These are phyloP conservation scores for Caenorhabditis latens DNA, from an alignment of 1,140 invertebrate genomes.

Conservation along the genomic window DNA sequence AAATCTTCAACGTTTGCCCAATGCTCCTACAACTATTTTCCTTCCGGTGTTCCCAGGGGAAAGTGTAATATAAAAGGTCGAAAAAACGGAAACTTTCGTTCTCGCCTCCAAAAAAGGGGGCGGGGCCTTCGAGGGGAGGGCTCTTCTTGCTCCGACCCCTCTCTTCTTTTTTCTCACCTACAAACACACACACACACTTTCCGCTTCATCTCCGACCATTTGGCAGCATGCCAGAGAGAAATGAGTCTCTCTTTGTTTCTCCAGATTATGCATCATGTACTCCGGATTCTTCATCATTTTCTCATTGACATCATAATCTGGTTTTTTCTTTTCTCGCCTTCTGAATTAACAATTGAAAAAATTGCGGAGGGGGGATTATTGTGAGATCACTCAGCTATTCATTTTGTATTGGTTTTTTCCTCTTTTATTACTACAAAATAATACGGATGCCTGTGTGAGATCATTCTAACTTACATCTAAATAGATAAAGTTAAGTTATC, in stretches of 20 bases:
- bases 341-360: background rate
- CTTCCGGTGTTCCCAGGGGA: background rate
- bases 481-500: too few relatives aligned
- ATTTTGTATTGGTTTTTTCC: background rate
- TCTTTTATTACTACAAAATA: background rate
- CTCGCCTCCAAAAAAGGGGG: background rate
- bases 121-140: background rate
- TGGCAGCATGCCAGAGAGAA: slow-evolving; percentile 26
- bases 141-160: background rate
- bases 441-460: too few relatives aligned
- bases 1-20: background rate
- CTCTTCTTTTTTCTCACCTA: slow-evolving; percentile 28
- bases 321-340: background rate
- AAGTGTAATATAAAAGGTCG: slow-evolving; percentile 11
- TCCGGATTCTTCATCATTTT: background rate
- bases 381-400: background rate
- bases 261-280: slow-evolving; percentile 7
- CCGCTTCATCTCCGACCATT: slow-evolving; percentile 50
- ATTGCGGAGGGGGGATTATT: background rate
- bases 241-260: background rate
- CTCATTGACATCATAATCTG: slow-evolving; percentile 18
- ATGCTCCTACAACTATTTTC: background rate
- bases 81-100: slow-evolving; percentile 24
- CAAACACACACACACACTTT: slow-evolving; percentile 27
- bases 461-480: too few relatives aligned